Evolutionary conservation across 2,113 vertebrate genomes (phyloP).

Genomic region (Zeus faber): DNA sequence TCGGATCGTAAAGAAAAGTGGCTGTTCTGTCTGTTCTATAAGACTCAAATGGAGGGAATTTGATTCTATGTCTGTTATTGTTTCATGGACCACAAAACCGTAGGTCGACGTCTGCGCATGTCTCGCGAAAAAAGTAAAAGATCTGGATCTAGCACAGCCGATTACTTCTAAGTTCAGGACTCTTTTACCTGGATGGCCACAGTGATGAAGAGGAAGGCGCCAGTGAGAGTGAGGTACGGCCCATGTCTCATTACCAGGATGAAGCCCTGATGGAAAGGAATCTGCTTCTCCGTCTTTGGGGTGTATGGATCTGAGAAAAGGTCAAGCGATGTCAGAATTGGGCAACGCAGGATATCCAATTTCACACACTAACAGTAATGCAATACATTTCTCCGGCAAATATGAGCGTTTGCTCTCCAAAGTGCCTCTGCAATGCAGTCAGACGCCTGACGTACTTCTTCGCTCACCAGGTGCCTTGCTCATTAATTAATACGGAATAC

Average conservation of each 20-base stretch:
- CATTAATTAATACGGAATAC: too few relatives aligned
- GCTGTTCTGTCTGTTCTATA: too few relatives aligned
- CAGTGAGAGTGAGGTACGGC: slow-evolving; percentile 86
- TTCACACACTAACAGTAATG: slow-evolving; percentile 32
- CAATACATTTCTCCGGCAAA: too few relatives aligned
- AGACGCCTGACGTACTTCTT: too few relatives aligned
- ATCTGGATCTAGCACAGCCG: too few relatives aligned
- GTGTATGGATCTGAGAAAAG: slow-evolving; percentile 78
- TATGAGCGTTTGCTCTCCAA: too few relatives aligned
- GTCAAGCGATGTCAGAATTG: slow-evolving; percentile 8
- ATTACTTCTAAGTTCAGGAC: neutral
- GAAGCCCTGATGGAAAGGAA: slow-evolving; percentile 86
- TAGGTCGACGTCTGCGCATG: slow-evolving; percentile 10
- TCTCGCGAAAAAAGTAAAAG: slow-evolving; percentile 32
- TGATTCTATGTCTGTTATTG: too few relatives aligned
- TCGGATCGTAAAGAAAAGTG: too few relatives aligned
- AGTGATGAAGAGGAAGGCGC: slow-evolving; percentile 91
- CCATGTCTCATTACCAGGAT: slow-evolving; percentile 83
- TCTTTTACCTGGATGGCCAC: slow-evolving; percentile 90
- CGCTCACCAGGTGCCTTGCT: too few relatives aligned
- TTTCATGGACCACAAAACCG: too few relatives aligned
- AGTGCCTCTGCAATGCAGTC: too few relatives aligned
- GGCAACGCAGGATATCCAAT: slow-evolving; percentile 37
- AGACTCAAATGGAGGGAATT: too few relatives aligned
- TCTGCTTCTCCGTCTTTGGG: slow-evolving; percentile 75